Percentiles rank a stretch among this genome's conserved stretches.
phyloP scores from a whole-genome alignment of 2,113 vertebrate genomes.

The Amblyopsis rosae region DNA sequence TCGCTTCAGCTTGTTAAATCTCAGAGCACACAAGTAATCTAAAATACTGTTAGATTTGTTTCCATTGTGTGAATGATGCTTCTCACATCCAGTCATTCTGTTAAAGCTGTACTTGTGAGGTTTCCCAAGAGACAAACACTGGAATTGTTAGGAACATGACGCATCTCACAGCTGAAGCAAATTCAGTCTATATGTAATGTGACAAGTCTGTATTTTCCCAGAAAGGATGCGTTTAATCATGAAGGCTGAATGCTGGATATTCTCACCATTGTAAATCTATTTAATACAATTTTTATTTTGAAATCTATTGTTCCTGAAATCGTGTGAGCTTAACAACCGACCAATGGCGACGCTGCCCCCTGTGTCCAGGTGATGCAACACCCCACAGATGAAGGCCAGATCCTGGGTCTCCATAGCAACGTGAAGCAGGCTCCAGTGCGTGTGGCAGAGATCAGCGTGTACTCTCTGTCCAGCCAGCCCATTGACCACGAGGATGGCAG shows the following conservation, averaged over 20 bases:
- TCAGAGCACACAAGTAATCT: constrained; percentile 10
- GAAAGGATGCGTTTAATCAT: background rate
- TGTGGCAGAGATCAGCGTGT: constrained; percentile 81
- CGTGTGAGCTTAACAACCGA: background rate
- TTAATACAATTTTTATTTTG: background rate
- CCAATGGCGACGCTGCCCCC: constrained; percentile 16
- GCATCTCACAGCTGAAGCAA: constrained; percentile 5
- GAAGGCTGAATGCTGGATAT: background rate
- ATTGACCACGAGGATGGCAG: constrained; percentile 80
- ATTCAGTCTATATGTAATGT: background rate
- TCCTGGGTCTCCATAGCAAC: constrained; percentile 81
- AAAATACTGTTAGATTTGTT: constrained; percentile 25
- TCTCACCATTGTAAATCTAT: background rate
- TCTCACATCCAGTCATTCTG: constrained; percentile 25
- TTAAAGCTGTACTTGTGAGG: background rate
- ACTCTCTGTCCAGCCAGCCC: constrained; percentile 80
- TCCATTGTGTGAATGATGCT: constrained; percentile 26
- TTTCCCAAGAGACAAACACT: constrained; percentile 5
- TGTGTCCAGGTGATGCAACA: constrained; percentile 80
- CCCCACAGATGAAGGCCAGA: constrained; percentile 78
- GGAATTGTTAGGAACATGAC: constrained; percentile 14
- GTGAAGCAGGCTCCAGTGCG: constrained; percentile 78
- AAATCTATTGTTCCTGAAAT: background rate
- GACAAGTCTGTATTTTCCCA: background rate
- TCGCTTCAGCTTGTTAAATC: no score